phyloP scores from a whole-genome alignment of 2,888 invertebrate species.

The Steinernema scapterisci region DNA sequence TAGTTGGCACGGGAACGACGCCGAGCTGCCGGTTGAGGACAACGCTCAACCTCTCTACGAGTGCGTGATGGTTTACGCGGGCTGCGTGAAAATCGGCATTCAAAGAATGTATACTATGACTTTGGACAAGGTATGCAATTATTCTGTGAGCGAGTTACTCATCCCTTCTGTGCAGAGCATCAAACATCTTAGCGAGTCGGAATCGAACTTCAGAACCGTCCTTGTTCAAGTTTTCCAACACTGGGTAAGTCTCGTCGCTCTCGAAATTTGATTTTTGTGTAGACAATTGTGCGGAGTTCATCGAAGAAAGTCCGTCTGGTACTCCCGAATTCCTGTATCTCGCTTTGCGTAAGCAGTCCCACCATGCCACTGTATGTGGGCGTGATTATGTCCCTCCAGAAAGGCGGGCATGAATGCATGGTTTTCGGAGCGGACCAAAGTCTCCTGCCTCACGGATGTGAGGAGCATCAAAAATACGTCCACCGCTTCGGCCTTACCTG shows the following conservation, averaged over 20 bases:
- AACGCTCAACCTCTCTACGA: background rate
- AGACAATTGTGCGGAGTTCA: background rate
- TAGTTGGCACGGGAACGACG: background rate
- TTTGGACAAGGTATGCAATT: background rate
- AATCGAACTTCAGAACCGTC: background rate
- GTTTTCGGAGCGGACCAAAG: slow-evolving; percentile 23
- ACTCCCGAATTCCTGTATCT: slow-evolving; percentile 1
- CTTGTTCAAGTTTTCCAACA: slow-evolving; percentile 4
- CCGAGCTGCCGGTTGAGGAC: background rate
- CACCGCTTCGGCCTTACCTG: slow-evolving; percentile 14
- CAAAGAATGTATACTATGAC: background rate
- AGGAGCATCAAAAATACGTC: slow-evolving; percentile 21
- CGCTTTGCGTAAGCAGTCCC: background rate
- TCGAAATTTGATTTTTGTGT: background rate
- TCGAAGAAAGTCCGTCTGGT: background rate
- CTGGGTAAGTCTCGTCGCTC: background rate
- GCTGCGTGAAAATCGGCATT: background rate
- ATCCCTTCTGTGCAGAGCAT: background rate
- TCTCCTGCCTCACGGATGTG: slow-evolving; percentile 15
- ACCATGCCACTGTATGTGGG: slow-evolving; percentile 16
- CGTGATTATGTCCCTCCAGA: background rate
- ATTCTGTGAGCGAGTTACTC: background rate
- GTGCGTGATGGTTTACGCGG: background rate
- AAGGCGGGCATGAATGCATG: slow-evolving; percentile 11
- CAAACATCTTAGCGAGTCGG: background rate